Conservation (phyloP, 2,888 invertebrate species). For the Iselma pallidipennis region DNA sequence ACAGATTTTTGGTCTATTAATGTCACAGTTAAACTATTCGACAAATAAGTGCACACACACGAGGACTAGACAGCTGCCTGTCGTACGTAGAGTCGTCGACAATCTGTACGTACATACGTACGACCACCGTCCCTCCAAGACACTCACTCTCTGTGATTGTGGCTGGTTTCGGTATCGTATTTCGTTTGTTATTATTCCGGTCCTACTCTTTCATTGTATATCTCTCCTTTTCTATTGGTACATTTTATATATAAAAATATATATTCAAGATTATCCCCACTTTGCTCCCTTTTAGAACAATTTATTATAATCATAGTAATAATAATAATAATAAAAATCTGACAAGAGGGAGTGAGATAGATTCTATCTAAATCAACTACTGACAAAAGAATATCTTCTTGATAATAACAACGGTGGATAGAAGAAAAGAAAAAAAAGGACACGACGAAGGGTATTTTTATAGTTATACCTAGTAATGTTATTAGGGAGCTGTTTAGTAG, state of each 20-base stretch:
- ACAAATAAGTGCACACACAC: constrained; percentile 9
- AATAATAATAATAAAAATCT: not conserved
- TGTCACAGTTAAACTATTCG: not conserved
- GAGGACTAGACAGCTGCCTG: constrained; percentile 23
- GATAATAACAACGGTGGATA: not conserved
- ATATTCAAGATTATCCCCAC: not conserved
- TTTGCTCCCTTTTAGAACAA: not conserved
- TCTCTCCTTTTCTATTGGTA: too few species aligned
- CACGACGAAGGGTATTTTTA: too few species aligned
- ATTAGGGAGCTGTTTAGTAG: not conserved
- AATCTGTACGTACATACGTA: not conserved
- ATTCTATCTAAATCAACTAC: not conserved
- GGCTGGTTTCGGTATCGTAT: not conserved
- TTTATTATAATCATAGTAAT: not conserved
- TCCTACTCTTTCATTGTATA: not conserved
- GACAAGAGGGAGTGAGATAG: not conserved
- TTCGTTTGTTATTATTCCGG: not conserved
- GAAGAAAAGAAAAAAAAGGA: not conserved
- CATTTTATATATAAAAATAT: not conserved
- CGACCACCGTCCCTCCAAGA: not conserved
- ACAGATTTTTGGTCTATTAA: too few species aligned
- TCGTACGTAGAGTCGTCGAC: not conserved
- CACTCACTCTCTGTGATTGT: not conserved
- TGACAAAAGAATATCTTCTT: too few species aligned
- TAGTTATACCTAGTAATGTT: not conserved